Evolutionary conservation across 2,113 vertebrate species (phyloP).

Genomic region (Pipa parva): DNA sequence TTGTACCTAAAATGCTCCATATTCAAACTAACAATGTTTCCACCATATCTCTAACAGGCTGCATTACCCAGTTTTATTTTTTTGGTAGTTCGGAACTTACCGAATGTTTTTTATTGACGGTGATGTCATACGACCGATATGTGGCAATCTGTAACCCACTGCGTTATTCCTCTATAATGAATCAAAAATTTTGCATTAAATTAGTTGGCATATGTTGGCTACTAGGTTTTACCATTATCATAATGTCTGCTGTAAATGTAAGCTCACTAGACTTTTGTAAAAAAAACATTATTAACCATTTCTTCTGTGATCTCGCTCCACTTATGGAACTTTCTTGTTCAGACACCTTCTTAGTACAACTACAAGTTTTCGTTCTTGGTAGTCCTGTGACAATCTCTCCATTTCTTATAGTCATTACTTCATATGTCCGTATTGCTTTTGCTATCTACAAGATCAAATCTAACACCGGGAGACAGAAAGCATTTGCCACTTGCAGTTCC

Average conservation of each 20-base stretch:
- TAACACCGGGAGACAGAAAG: too few species aligned
- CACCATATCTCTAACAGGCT: background rate
- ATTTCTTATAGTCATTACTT: background rate
- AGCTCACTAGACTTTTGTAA: background rate
- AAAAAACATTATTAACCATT: constrained; percentile 7
- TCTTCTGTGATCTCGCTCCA: background rate
- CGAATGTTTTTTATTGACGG: constrained; percentile 10
- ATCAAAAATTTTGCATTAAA: background rate
- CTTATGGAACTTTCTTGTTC: constrained; percentile 3
- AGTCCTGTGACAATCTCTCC: background rate
- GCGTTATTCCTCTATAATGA: constrained; percentile 10
- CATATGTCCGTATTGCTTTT: background rate
- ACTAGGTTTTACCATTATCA: background rate
- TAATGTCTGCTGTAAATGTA: background rate
- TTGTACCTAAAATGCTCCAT: constrained; percentile 4
- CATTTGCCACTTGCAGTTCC: too few species aligned
- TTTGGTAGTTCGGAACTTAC: background rate
- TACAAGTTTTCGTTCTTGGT: background rate
- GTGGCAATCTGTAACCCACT: too few species aligned
- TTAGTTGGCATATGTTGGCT: background rate
- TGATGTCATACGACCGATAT: constrained; percentile 20
- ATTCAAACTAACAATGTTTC: background rate
- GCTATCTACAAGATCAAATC: too few species aligned
- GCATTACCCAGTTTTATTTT: background rate
- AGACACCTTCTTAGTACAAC: background rate